Percentiles rank a stretch among this genome's conserved stretches.
Evolutionary conservation across 2,888 invertebrate genomes (phyloP).

Genomic region (Linyphia triangularis): DNA sequence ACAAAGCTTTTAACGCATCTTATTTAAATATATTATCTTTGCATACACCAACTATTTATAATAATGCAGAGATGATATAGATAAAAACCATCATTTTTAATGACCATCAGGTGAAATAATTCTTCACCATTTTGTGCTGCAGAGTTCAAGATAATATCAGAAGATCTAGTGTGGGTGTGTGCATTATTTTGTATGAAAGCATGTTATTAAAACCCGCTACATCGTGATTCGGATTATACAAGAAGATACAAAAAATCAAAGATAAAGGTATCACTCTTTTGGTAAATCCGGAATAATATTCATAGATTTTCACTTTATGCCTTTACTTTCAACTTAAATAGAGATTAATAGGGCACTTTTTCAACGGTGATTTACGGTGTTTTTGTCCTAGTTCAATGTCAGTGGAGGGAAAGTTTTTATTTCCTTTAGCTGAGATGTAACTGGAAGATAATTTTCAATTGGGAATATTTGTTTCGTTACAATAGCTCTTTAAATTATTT

Average conservation of each 20-base stretch:
- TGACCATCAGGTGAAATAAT: slow-evolving; percentile 3
- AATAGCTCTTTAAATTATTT: no score
- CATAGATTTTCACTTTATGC: background rate
- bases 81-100: background rate
- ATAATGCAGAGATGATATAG: background rate
- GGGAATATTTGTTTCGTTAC: no score
- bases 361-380: background rate
- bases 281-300: background rate
- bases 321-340: background rate
- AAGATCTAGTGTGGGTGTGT: background rate
- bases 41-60: background rate
- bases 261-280: background rate
- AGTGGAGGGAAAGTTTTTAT: background rate
- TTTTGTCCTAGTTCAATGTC: background rate
- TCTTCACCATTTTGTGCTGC: background rate
- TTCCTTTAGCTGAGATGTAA: no score
- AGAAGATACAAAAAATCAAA: background rate
- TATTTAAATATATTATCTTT: background rate
- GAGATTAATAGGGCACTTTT: background rate
- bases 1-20: background rate
- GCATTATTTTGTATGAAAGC: background rate
- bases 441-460: no score
- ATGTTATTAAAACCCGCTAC: slow-evolving; percentile 32
- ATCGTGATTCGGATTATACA: slow-evolving; percentile 18
- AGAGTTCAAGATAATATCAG: background rate